A percentile compares a stretch with the other conserved stretches of the same genome.
These are phyloP conservation scores for Orbicella faveolata DNA, from an alignment of 64 coral and sea anemone species.

Conservation along the genomic window DNA sequence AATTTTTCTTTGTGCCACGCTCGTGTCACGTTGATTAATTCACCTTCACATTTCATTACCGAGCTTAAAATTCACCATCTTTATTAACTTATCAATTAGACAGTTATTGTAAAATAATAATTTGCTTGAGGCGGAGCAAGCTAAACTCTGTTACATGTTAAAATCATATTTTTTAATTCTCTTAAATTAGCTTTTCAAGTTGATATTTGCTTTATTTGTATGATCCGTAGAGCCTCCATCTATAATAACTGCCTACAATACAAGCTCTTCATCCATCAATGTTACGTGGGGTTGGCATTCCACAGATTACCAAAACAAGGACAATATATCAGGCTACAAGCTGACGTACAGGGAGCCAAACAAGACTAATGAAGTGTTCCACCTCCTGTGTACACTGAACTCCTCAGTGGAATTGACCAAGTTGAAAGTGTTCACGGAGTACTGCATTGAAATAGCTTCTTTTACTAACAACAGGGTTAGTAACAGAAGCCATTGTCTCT, in stretches of 20 bases:
- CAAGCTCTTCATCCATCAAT: constrained; percentile 10
- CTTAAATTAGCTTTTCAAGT: neutral
- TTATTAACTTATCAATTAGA: too few relatives aligned
- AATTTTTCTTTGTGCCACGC: too few relatives aligned
- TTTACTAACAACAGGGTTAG: neutral
- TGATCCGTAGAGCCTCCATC: neutral
- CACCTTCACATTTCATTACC: too few relatives aligned
- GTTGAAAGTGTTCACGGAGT: neutral
- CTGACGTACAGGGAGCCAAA: neutral
- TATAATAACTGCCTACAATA: neutral
- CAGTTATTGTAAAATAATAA: too few relatives aligned
- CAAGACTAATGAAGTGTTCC: neutral
- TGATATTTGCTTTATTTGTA: neutral
- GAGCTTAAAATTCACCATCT: too few relatives aligned
- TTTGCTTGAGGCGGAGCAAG: too few relatives aligned
- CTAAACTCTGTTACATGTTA: neutral
- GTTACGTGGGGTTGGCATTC: neutral
- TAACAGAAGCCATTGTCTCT: constrained; percentile 28
- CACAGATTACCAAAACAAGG: too few relatives aligned
- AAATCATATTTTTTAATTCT: neutral
- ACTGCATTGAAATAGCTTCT: neutral
- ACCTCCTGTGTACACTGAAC: neutral
- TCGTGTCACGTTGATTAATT: too few relatives aligned
- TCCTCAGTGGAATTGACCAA: neutral
- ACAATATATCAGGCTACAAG: neutral